These are phyloP conservation scores for Astatoreochromis straeleni DNA, from an alignment of 2,113 vertebrate genomes.

Conservation along the genomic window DNA sequence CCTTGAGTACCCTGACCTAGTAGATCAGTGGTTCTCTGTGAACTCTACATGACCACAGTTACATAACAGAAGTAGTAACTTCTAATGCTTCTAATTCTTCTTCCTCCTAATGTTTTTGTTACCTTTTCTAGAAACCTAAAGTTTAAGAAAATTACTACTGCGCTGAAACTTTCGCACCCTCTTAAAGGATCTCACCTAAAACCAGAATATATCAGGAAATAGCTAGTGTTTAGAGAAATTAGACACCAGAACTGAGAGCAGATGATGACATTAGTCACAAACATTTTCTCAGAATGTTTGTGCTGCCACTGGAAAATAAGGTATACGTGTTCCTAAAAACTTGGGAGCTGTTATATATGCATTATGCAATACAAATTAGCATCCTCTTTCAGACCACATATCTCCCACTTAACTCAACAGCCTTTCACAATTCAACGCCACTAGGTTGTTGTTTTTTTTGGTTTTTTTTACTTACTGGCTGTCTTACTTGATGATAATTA, in stretches of 20 bases:
- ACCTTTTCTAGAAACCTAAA: not conserved
- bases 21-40: not conserved
- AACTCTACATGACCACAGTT: not conserved
- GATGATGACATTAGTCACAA: not conserved
- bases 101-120: not conserved
- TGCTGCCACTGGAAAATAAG: not conserved
- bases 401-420: not conserved
- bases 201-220: not conserved
- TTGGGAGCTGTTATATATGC: not conserved
- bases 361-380: not conserved
- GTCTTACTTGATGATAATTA: not conserved
- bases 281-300: not conserved
- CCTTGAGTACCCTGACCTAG: not conserved
- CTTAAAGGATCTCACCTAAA: not conserved
- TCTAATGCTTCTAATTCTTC: not conserved
- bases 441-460: not conserved
- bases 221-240: not conserved
- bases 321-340: not conserved
- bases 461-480: not conserved
- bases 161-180: not conserved
- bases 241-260: not conserved
- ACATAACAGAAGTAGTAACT: not conserved
- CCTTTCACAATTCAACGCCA: not conserved
- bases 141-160: not conserved
- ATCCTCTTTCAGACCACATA: not conserved